These are phyloP conservation scores for Phania funesta DNA, from an alignment of 2,888 invertebrate species.

Conservation along the genomic window DNA sequence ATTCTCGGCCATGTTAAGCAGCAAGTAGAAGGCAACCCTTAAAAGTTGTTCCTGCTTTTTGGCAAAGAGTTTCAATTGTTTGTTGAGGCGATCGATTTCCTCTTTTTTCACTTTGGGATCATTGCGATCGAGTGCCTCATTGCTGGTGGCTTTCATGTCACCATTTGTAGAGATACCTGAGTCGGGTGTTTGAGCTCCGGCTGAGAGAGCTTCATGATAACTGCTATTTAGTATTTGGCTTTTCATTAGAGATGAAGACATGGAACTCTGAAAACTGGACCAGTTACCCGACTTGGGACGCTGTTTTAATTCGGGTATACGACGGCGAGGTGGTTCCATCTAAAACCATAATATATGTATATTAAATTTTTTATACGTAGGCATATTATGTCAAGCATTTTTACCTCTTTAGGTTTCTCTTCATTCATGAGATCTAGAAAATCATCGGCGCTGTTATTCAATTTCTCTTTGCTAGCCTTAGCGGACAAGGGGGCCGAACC, in stretches of 20 bases:
- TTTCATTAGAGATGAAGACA: conserved; percentile 82
- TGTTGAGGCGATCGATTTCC: conserved; percentile 89
- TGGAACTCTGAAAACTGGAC: conserved; percentile 81
- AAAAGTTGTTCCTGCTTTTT: conserved; percentile 96
- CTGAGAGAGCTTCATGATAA: conserved; percentile 84
- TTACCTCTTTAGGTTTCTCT: conserved; percentile 80
- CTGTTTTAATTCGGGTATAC: conserved; percentile 87
- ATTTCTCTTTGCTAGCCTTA: conserved; percentile 77
- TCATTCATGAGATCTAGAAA: conserved; percentile 80
- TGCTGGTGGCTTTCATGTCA: conserved; percentile 76
- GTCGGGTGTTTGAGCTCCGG: conserved; percentile 76
- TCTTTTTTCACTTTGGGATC: conserved; percentile 82
- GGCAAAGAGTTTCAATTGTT: conserved; percentile 89
- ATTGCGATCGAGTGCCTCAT: conserved; percentile 76
- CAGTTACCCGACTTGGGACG: conserved; percentile 90
- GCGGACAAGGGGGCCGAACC: conserved; percentile 75
- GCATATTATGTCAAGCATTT: not conserved
- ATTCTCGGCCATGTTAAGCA: conserved; percentile 97
- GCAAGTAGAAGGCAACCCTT: conserved; percentile 93
- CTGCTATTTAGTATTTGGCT: conserved; percentile 85
- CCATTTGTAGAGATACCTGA: conserved; percentile 69
- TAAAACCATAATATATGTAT: conserved; percentile 47
- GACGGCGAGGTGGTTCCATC: conserved; percentile 85
- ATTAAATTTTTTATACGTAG: not conserved
- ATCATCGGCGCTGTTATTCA: conserved; percentile 78